Evolutionary conservation across 2,888 invertebrate genomes (phyloP), one percentile per base, ranked within the genome.

Genomic region (Eupithecia tripunctaria): DNA sequence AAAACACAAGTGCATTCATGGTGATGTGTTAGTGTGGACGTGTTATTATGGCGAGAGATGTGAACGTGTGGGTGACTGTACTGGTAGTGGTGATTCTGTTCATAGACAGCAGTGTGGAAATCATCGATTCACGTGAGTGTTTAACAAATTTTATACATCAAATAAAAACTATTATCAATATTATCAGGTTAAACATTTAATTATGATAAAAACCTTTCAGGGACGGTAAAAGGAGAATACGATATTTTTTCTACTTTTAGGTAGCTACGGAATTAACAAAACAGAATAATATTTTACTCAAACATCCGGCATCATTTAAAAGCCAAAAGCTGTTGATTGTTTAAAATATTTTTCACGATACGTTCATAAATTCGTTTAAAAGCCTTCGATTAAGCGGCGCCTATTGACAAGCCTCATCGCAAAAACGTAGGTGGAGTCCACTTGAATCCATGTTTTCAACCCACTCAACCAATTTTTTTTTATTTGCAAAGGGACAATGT

Each of bases 91-190:
- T 91, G 84, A 73, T 91, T 56, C 84, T 83, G 79, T 84, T 91
- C 80, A 87, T 93, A 80, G 76, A 85, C 56, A 86, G 81, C 36
- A 93, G 93, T 68, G 82, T 89, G 81, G 93, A 93, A 84, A 91
- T 91, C 47, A 85, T 92, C 76, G 93, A 93, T 81, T 86, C 91
- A 77, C 89, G 93, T 94, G 77, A 93, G 93, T 91, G 76, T n/a
- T 21, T 29, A 29, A n/a, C n/a, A n/a, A n/a, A n/a, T n/a, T n/a
- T n/a, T n/a, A n/a, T n/a, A n/a, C n/a, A n/a, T n/a, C n/a, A n/a
- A n/a, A n/a, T n/a, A n/a, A n/a, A n/a, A n/a, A n/a, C n/a, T n/a
- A n/a, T n/a, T n/a, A n/a, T n/a, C n/a, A n/a, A n/a, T n/a, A n/a
- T n/a, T n/a, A n/a, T n/a, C n/a, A n/a, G n/a, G n/a, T n/a, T 51